Evolutionary conservation across 2,113 vertebrate genomes (phyloP).

Genomic region (Thamnophis sirtalis): DNA sequence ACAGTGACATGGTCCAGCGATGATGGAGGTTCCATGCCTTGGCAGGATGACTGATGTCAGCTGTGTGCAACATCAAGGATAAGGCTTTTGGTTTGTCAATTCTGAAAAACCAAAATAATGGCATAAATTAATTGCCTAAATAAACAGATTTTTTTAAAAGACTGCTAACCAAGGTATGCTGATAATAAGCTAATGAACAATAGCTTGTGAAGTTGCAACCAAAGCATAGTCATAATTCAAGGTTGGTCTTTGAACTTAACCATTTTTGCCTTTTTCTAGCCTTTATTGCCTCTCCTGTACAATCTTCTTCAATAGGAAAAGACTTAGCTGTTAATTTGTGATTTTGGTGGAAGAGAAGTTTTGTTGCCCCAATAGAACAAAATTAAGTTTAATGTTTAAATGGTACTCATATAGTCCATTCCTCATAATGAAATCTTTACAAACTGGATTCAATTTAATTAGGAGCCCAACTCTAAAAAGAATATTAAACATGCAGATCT

Average conservation of each 20-base stretch:
- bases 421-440: not conserved
- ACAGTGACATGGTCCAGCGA: slow-evolving; percentile 91
- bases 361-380: not conserved
- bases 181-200: not conserved
- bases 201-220: not conserved
- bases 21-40: slow-evolving; percentile 94
- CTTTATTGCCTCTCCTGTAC: not conserved
- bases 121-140: slow-evolving; percentile 27
- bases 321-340: not conserved
- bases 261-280: not conserved
- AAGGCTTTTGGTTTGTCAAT: slow-evolving; percentile 96
- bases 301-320: not conserved
- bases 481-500: not conserved
- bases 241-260: not conserved
- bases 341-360: not conserved
- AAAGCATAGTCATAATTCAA: not conserved
- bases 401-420: not conserved
- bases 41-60: slow-evolving; percentile 97
- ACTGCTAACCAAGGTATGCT: not conserved
- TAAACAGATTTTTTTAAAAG: not conserved
- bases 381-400: not conserved
- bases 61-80: slow-evolving; percentile 92
- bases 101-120: slow-evolving; percentile 69
- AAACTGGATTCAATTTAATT: not conserved
- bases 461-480: not conserved